These are phyloP conservation scores for Cettia cetti DNA, from an alignment of 2,113 vertebrate species.

Conservation along the genomic window DNA sequence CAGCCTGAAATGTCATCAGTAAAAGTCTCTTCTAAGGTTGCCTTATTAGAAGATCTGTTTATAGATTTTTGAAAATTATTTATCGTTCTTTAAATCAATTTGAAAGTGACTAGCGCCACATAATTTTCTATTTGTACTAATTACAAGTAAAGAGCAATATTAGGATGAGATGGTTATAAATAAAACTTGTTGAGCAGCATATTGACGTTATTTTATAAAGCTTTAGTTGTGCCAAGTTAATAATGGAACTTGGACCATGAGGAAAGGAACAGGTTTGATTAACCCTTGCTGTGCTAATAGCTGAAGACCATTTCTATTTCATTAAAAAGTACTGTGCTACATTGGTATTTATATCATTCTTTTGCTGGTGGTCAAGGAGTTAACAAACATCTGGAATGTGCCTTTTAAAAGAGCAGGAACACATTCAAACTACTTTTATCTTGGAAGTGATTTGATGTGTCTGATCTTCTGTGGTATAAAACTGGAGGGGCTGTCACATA, in stretches of 20 bases:
- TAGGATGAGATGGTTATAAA: constrained; percentile 21
- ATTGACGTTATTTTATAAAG: not conserved
- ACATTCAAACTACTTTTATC: constrained; percentile 15
- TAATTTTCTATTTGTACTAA: constrained; percentile 29
- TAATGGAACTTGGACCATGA: not conserved
- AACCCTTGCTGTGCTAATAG: not conserved
- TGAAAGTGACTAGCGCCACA: not conserved
- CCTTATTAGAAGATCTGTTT: not conserved
- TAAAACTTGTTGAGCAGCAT: not conserved
- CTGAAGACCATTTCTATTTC: not conserved
- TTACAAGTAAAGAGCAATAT: constrained; percentile 22
- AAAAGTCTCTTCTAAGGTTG: not conserved
- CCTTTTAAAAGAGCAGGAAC: constrained; percentile 2
- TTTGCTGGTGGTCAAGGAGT: not conserved
- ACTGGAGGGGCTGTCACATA: constrained; percentile 25
- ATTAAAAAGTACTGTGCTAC: not conserved
- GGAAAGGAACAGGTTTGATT: not conserved
- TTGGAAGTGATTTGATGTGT: constrained; percentile 1
- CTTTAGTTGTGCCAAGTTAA: constrained; percentile 1
- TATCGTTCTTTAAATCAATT: constrained; percentile 1
- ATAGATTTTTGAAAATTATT: constrained; percentile 1
- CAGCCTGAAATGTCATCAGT: not conserved
- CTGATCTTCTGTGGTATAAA: not conserved
- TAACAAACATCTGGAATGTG: constrained; percentile 27
- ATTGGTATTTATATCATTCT: not conserved